Percentiles rank a stretch among this genome's conserved stretches.
phyloP scores from a whole-genome alignment of 1,140 invertebrate species.

The Pseudoatta argentina region DNA sequence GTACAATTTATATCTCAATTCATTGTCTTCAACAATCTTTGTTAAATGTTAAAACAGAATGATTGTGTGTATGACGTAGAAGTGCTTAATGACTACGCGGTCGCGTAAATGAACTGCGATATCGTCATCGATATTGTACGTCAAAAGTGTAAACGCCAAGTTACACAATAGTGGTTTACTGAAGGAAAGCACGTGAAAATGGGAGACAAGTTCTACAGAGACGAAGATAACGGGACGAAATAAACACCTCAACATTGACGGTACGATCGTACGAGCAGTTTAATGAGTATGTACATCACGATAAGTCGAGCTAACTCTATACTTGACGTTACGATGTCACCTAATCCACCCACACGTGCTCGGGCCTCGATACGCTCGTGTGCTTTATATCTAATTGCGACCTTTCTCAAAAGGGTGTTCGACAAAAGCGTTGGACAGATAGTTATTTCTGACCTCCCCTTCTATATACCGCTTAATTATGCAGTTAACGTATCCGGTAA shows the following conservation, averaged over 20 bases:
- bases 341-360: slow-evolving; percentile 7
- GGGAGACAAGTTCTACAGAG: slow-evolving; percentile 34
- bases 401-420: slow-evolving; percentile 9
- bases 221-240: slow-evolving; percentile 17
- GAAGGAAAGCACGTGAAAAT: slow-evolving; percentile 44
- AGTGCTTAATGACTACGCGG: slow-evolving; percentile 15
- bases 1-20: not conserved
- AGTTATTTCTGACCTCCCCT: slow-evolving; percentile 12
- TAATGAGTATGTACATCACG: slow-evolving; percentile 63
- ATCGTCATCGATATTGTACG: slow-evolving; percentile 3
- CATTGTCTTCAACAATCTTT: not conserved
- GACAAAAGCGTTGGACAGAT: slow-evolving; percentile 12
- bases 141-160: slow-evolving; percentile 30
- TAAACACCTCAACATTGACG: slow-evolving; percentile 35
- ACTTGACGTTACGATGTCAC: slow-evolving; percentile 30
- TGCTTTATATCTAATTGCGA: slow-evolving; percentile 46
- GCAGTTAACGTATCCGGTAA: slow-evolving; percentile 34
- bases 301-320: slow-evolving; percentile 56
- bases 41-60: not conserved
- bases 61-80: not conserved
- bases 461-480: slow-evolving; percentile 26
- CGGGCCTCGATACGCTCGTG: not conserved
- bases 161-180: slow-evolving; percentile 7
- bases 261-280: slow-evolving; percentile 21
- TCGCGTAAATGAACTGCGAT: slow-evolving; percentile 2